Evolutionary conservation across 2,888 invertebrate genomes (phyloP).

Genomic region (Dolichopus griseipennis): DNA sequence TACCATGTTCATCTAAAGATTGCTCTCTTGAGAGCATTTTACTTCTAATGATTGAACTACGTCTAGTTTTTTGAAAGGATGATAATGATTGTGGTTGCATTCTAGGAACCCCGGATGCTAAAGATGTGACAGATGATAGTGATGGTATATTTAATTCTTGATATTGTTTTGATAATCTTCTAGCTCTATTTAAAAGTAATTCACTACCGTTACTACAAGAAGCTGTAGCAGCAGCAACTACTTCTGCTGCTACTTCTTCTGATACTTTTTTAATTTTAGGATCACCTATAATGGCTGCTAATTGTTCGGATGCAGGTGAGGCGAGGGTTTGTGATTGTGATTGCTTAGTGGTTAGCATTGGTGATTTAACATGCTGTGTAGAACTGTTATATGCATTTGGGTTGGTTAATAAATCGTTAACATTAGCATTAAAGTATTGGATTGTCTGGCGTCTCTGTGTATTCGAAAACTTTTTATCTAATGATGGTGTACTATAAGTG

Average conservation of each 20-base stretch:
- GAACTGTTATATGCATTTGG: not conserved
- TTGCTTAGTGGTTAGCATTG: not conserved
- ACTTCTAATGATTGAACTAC: slow-evolving; percentile 37
- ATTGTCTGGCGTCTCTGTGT: slow-evolving; percentile 40
- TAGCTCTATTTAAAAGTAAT: slow-evolving; percentile 8
- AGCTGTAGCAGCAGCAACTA: slow-evolving; percentile 6
- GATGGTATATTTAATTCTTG: slow-evolving; percentile 3
- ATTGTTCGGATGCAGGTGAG: slow-evolving; percentile 23
- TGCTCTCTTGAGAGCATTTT: slow-evolving; percentile 38
- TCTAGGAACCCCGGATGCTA: slow-evolving; percentile 17
- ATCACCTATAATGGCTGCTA: slow-evolving; percentile 43
- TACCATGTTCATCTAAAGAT: slow-evolving; percentile 41
- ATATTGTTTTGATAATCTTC: slow-evolving; percentile 8
- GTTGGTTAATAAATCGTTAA: not conserved
- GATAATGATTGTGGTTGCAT: slow-evolving; percentile 8
- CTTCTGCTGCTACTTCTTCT: slow-evolving; percentile 51
- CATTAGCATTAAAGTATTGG: slow-evolving; percentile 36
- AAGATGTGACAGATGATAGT: not conserved
- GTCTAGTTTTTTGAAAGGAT: slow-evolving; percentile 18
- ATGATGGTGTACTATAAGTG: slow-evolving; percentile 64
- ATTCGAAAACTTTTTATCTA: slow-evolving; percentile 39
- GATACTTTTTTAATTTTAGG: slow-evolving; percentile 44
- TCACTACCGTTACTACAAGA: slow-evolving; percentile 2
- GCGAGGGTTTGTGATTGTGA: slow-evolving; percentile 22
- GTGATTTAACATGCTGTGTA: not conserved